Conservation (phyloP, 2,797 vertebrate genomes). For the Rhynchonycteris naso region DNA sequence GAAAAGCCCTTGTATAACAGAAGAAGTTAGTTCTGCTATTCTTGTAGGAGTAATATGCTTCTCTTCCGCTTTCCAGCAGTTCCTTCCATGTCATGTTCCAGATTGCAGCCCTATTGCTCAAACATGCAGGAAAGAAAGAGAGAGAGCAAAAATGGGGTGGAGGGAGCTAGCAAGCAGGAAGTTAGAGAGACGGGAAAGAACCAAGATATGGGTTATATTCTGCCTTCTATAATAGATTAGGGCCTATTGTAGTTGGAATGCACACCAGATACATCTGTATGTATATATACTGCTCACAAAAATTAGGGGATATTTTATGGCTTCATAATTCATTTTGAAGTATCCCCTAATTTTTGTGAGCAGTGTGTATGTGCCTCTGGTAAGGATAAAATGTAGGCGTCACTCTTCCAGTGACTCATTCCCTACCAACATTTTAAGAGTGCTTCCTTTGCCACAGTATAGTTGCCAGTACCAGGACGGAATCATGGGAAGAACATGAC, state of each 20-base stretch:
- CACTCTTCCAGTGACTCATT: not conserved
- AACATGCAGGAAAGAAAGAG: not conserved
- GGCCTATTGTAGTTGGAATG: not conserved
- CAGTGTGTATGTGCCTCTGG: not conserved
- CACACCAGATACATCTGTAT: too few relatives aligned
- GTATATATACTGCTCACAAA: too few relatives aligned
- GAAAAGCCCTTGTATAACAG: not conserved
- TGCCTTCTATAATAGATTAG: not conserved
- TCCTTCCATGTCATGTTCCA: not conserved
- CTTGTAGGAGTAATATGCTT: not conserved
- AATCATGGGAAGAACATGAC: not conserved
- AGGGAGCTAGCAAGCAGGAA: not conserved
- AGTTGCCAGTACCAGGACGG: not conserved
- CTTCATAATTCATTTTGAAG: too few relatives aligned
- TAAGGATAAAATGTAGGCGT: rapidly evolving
- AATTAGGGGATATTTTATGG: too few relatives aligned
- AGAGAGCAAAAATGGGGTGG: not conserved
- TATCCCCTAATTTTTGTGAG: too few relatives aligned
- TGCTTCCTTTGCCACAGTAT: not conserved
- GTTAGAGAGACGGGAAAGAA: not conserved
- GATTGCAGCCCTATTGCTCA: not conserved
- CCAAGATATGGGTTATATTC: not conserved
- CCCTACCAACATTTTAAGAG: not conserved
- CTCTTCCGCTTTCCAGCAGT: not conserved
- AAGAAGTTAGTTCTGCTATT: not conserved